A percentile compares a stretch with the other conserved stretches of the same genome.
Evolutionary conservation across 2,113 vertebrate genomes (phyloP).

Genomic region (Protobothrops flavoviridis): DNA sequence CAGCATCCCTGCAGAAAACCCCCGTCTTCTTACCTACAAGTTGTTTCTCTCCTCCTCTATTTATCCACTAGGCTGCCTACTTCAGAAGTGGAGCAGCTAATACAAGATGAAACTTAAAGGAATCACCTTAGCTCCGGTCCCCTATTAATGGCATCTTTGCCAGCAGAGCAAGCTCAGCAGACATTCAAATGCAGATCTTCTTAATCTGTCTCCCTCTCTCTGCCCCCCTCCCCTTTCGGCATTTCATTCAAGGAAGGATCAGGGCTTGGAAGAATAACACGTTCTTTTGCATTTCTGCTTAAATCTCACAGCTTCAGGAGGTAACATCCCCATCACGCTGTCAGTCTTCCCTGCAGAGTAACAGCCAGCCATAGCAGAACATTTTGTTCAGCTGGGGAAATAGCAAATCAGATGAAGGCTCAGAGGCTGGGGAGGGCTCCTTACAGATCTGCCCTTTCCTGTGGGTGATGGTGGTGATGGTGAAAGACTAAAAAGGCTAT

Average conservation of each 20-base stretch:
- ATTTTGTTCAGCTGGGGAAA: constrained; percentile 17
- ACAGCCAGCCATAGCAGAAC: constrained; percentile 12
- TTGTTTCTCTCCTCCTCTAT: constrained; percentile 47
- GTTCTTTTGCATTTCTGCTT: not conserved
- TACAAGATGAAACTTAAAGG: constrained; percentile 63
- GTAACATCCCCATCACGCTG: constrained; percentile 48
- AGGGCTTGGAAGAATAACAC: constrained; percentile 9
- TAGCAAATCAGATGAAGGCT: not conserved
- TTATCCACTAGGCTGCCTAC: constrained; percentile 22
- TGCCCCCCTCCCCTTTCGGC: not conserved
- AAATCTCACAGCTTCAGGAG: constrained; percentile 20
- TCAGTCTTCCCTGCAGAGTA: constrained; percentile 39
- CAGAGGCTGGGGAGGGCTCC: not conserved
- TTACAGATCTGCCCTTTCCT: not conserved
- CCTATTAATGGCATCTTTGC: not conserved
- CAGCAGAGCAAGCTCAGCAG: not conserved
- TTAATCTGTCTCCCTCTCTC: not conserved
- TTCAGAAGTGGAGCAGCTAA: constrained; percentile 36
- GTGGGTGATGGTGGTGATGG: not conserved
- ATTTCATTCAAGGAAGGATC: constrained; percentile 10
- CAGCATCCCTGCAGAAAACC: not conserved
- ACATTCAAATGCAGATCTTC: constrained; percentile 18
- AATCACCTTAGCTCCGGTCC: not conserved
- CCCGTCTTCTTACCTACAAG: constrained; percentile 63
- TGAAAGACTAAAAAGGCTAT: not conserved